Evolutionary conservation across 2,113 vertebrate genomes (phyloP).

Genomic region (Perognathus longimembris): DNA sequence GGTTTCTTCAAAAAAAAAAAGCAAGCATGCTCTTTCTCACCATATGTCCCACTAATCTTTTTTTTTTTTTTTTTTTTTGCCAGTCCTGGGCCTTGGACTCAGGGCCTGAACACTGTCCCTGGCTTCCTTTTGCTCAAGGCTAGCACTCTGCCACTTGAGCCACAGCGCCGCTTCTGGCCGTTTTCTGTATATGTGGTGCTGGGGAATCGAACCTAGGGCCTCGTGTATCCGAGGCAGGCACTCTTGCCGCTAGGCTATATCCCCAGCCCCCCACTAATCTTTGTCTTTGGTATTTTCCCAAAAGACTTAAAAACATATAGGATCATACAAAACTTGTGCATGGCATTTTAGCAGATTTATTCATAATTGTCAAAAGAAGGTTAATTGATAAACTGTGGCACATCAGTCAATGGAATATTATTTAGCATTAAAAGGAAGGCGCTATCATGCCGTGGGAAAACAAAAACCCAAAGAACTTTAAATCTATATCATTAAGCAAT

Average conservation of each 20-base stretch:
- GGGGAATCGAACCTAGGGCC: no score
- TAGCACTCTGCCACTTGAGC: no score
- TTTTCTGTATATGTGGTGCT: no score
- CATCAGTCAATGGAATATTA: background rate
- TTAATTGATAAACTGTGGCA: background rate
- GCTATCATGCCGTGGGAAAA: background rate
- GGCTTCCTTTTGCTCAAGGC: no score
- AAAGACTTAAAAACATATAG: background rate
- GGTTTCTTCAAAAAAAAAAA: slow-evolving; percentile 10
- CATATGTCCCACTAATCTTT: background rate
- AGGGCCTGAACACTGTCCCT: no score
- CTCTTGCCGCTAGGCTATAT: no score
- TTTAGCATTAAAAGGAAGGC: background rate
- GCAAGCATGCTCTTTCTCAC: background rate
- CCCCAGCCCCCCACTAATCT: background rate
- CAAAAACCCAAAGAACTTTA: background rate
- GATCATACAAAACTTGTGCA: background rate
- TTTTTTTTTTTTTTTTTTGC: no score
- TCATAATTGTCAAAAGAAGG: background rate
- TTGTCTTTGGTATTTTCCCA: background rate
- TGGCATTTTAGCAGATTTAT: background rate
- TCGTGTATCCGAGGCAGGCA: no score
- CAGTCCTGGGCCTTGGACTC: no score
- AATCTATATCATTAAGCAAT: background rate
- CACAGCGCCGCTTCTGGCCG: no score